Percentiles rank a stretch among this genome's conserved stretches.
Conservation (phyloP, 2,888 invertebrate genomes). For the Oasisia sp. region DNA sequence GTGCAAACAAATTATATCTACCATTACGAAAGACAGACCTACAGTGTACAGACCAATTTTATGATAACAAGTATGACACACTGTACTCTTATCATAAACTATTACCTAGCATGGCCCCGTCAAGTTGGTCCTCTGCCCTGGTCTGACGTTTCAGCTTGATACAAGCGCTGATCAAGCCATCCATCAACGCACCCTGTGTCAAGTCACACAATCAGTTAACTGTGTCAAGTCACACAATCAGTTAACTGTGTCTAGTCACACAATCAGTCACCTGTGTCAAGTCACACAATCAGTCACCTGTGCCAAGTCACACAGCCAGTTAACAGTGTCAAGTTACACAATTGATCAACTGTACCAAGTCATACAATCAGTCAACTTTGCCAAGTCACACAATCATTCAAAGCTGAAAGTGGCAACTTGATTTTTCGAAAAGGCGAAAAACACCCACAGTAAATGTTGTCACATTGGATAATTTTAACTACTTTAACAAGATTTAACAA, state of each 20-base stretch:
- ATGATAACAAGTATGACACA: too few species aligned
- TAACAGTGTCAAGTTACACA: too few species aligned
- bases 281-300: too few species aligned
- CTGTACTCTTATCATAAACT: background rate
- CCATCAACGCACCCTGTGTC: conserved; percentile 59
- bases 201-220: conserved; percentile 17
- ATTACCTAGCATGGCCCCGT: background rate
- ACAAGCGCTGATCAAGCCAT: conserved; percentile 54
- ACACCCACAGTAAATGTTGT: background rate
- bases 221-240: background rate
- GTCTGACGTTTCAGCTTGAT: conserved; percentile 33
- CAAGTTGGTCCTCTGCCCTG: background rate
- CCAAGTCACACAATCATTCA: background rate
- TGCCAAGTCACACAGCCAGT: too few species aligned
- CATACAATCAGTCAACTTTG: too few species aligned
- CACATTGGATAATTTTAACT: background rate
- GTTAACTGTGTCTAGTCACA: too few species aligned
- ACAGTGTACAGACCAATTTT: too few species aligned
- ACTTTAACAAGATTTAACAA: too few species aligned
- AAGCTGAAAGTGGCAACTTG: background rate
- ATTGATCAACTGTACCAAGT: too few species aligned
- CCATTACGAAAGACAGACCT: too few species aligned
- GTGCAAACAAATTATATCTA: too few species aligned
- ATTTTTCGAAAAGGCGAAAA: background rate
- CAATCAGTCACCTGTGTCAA: too few species aligned